Percentiles rank a stretch among this genome's conserved stretches.
Evolutionary conservation across 2,113 vertebrate genomes (phyloP).

Genomic region (Pan troglodytes): DNA sequence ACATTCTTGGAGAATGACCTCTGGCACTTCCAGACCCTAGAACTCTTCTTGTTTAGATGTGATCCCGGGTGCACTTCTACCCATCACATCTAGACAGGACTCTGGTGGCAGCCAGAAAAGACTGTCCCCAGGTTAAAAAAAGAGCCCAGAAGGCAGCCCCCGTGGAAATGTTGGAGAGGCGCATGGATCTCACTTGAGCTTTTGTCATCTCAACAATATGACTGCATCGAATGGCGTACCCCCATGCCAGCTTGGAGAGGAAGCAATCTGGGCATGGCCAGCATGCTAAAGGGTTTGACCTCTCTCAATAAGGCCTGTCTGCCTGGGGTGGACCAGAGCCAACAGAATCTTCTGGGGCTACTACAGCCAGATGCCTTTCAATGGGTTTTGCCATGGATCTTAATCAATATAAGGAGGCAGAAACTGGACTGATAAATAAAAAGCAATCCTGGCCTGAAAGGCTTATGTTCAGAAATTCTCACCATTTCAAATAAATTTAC

Average conservation of each 20-base stretch:
- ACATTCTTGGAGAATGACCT: background rate
- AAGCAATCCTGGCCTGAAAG: constrained; percentile 15
- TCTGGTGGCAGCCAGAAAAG: background rate
- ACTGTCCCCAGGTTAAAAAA: background rate
- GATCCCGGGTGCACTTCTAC: background rate
- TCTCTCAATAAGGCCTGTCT: constrained; percentile 38
- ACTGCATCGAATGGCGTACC: background rate
- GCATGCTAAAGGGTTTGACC: constrained; percentile 23
- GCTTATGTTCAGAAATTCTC: constrained; percentile 19
- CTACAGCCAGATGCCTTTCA: constrained; percentile 37
- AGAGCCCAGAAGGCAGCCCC: background rate
- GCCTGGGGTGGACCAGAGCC: background rate
- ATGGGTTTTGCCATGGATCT: constrained; percentile 38
- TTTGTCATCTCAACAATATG: background rate
- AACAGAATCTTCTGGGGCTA: constrained; percentile 13
- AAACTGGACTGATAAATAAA: background rate
- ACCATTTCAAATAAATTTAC: constrained; percentile 4
- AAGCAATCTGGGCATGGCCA: constrained; percentile 4
- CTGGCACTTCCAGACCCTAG: background rate
- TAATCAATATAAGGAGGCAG: constrained; percentile 30
- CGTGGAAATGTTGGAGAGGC: background rate
- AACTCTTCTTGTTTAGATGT: background rate
- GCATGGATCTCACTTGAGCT: background rate
- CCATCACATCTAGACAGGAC: background rate
- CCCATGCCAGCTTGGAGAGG: background rate